These are phyloP conservation scores for Bos javanicus DNA, from an alignment of 2,113 vertebrate species.

Conservation along the genomic window DNA sequence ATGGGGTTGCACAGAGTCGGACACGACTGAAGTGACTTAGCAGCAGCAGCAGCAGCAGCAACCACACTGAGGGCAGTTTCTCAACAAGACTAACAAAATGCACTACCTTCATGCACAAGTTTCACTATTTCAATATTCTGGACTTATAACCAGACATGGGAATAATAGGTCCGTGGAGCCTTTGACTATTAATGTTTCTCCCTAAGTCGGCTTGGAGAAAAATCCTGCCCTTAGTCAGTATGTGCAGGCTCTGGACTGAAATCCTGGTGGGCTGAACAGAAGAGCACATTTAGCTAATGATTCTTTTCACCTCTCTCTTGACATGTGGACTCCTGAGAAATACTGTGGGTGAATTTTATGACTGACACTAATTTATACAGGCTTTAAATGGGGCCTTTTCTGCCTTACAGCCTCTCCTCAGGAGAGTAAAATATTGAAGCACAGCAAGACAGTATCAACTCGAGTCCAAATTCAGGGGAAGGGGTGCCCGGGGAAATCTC, in stretches of 20 bases:
- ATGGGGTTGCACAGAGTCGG: too few relatives aligned
- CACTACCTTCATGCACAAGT: background rate
- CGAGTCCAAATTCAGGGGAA: background rate
- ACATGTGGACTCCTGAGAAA: background rate
- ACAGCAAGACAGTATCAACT: background rate
- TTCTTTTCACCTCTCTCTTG: background rate
- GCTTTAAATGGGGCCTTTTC: background rate
- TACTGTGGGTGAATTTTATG: constrained; percentile 14
- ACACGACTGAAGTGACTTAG: too few relatives aligned
- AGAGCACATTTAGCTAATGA: background rate
- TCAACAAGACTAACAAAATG: background rate
- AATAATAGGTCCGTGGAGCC: background rate
- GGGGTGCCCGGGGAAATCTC: background rate
- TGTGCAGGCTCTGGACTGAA: background rate
- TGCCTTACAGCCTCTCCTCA: background rate
- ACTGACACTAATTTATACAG: constrained; percentile 32
- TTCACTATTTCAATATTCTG: constrained; percentile 23
- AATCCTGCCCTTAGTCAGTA: background rate
- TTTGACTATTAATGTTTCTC: background rate
- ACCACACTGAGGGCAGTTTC: background rate
- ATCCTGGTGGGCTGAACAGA: background rate
- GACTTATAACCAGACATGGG: constrained; percentile 22
- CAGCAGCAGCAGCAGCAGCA: too few relatives aligned
- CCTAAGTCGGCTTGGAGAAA: background rate
- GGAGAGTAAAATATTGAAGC: background rate